Conservation (phyloP, 2,888 invertebrate species). For the Theristus sp. region DNA sequence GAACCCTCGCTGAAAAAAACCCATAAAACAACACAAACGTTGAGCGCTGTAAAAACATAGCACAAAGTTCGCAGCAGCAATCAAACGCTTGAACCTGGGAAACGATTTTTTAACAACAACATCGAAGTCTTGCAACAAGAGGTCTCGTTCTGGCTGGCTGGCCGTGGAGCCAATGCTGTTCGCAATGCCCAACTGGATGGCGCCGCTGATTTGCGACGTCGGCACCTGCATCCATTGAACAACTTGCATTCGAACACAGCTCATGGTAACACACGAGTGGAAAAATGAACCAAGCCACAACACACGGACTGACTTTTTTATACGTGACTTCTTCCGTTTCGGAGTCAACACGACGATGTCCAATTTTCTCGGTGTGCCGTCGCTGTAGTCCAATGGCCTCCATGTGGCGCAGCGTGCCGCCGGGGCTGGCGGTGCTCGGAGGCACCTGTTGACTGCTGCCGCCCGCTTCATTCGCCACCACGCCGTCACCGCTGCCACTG, state of each 20-base stretch:
- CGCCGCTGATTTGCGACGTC: conserved; percentile 53
- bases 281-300: neutral
- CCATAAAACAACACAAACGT: neutral
- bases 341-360: conserved; percentile 86
- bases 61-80: neutral
- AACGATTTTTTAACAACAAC: conserved; percentile 95
- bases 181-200: conserved; percentile 80
- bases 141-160: conserved; percentile 87
- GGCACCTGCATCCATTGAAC: conserved; percentile 40
- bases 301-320: conserved; percentile 50
- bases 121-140: conserved; percentile 98
- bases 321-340: conserved; percentile 87
- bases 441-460: no score
- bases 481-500: no score
- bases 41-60: neutral
- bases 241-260: no score
- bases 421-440: no score
- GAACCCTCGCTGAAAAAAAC: conserved; percentile 49
- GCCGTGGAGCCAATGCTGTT: conserved; percentile 77
- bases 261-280: no score
- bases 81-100: conserved; percentile 44
- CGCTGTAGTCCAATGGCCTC: no score
- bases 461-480: no score
- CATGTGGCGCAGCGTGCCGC: no score
- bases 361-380: conserved; percentile 51